Evolutionary conservation across 1,140 invertebrate species (phyloP).

Genomic region (Macrosteles quadrilineatus): DNA sequence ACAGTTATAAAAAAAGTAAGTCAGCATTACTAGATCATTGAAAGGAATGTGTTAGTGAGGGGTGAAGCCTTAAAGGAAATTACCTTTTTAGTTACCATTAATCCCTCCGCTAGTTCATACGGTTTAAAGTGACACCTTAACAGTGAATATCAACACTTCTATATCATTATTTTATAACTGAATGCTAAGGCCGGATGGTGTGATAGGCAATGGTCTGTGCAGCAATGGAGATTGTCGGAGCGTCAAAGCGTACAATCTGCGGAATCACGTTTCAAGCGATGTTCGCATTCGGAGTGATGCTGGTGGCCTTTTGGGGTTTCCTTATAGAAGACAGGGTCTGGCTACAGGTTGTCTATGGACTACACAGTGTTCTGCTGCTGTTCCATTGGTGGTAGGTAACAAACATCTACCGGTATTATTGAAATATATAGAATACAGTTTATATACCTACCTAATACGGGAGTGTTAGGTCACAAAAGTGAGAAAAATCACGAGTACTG

Average conservation of each 20-base stretch:
- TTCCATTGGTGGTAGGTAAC: constrained; percentile 70
- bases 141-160: no score
- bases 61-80: no score
- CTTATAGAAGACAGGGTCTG: constrained; percentile 71
- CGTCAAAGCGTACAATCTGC: constrained; percentile 76
- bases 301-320: constrained; percentile 79
- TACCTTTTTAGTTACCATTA: no score
- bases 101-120: no score
- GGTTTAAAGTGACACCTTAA: no score
- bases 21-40: no score
- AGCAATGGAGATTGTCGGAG: constrained; percentile 85
- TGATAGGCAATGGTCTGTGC: constrained; percentile 28
- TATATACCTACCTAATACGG: not conserved
- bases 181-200: not conserved
- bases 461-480: no score
- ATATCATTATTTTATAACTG: no score
- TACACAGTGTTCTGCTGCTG: constrained; percentile 70
- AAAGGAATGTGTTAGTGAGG: no score
- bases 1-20: no score
- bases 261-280: constrained; percentile 78
- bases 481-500: not conserved
- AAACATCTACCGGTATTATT: no score
- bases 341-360: constrained; percentile 78
- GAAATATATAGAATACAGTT: not conserved
- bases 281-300: constrained; percentile 80